Base-by-base conservation (phyloP, 2,888 invertebrate species). In the Aleiodes testaceus region DNA sequence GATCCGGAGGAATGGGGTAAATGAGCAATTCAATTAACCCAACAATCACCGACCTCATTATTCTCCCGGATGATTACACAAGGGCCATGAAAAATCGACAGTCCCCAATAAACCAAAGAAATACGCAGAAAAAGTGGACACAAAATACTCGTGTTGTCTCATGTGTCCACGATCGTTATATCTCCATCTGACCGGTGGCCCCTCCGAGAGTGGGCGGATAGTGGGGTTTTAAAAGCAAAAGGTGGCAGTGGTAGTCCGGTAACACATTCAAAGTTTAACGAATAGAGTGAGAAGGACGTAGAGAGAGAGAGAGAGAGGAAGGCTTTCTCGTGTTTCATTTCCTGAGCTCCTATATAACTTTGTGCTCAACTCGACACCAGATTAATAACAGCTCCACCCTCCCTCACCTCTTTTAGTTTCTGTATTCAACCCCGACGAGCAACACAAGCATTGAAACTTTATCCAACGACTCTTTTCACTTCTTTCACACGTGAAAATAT, bases 331-430 rank as follows among this genome's bases (percentile, higher is more conserved):
- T 87, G 87, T 87, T 87, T 87, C 87, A 87, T 87, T 87, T 87
- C 87, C 87, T 86, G 87, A 86, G 87, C 86, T 87, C 86, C 87
- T 86, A 86, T 86, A 87, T 87, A 87, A 87, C 87, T 87, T 86
- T 87, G 86, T 86, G 87, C 87, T 85, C 86, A 86, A 87, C 87
- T 87, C 87, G 87, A 87, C 87, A 87, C 87, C 85, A 86, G 86
- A 87, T 87, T 87, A 87, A 87, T 87, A 87, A 87, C 86, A 81
- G 80, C 85, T 84, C 85, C 84, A 42, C 85, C 84, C 84, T 85
- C 84, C 85, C 81, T 26, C 59, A 59, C 59, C 59, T 59, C 59
- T 42, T 59, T 59, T 1, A 42, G 59, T 59, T 59, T 59, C 59
- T 59, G 42, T 36, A 59, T 59, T 59, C 59, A 36, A 59, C 59